These are phyloP conservation scores for Galagoides demidoff DNA, from an alignment of 2,797 vertebrate genomes.

Conservation along the genomic window DNA sequence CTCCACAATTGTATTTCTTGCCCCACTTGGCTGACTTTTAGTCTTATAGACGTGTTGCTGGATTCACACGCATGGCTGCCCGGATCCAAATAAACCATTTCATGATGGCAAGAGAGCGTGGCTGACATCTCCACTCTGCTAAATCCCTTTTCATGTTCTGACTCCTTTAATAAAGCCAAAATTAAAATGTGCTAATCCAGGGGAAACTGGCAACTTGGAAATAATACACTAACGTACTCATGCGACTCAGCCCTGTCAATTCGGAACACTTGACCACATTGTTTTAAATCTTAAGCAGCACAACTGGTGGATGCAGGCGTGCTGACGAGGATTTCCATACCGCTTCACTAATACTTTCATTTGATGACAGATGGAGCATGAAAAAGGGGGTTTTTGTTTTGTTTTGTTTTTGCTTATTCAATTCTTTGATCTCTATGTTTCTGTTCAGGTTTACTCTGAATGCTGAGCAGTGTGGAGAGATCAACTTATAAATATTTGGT, in stretches of 20 bases:
- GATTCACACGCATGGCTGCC: slow-evolving; percentile 23
- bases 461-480: slow-evolving; percentile 73
- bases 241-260: background rate
- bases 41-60: background rate
- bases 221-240: background rate
- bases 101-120: background rate
- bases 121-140: slow-evolving; percentile 52
- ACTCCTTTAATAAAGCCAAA: slow-evolving; percentile 38
- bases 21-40: background rate
- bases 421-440: slow-evolving; percentile 84
- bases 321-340: slow-evolving; percentile 79
- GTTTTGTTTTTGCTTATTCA: slow-evolving; percentile 65
- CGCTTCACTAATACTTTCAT: slow-evolving; percentile 83
- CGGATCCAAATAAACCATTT: slow-evolving; percentile 1
- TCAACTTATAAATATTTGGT: slow-evolving; percentile 80
- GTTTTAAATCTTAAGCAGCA: slow-evolving; percentile 28
- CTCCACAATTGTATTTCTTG: background rate
- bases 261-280: background rate
- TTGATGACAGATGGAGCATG: slow-evolving; percentile 81
- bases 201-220: slow-evolving; percentile 60
- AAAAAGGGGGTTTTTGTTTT: slow-evolving; percentile 54
- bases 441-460: slow-evolving; percentile 77
- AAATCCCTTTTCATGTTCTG: slow-evolving; percentile 1
- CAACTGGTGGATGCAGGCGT: slow-evolving; percentile 61
- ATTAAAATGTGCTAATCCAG: slow-evolving; percentile 30